A percentile compares a stretch with the other conserved stretches of the same genome.
Conservation (phyloP, 30 jellyfish, hydroid and myxozoan species). For the Aurelia aurita complex sp. Pacific region DNA sequence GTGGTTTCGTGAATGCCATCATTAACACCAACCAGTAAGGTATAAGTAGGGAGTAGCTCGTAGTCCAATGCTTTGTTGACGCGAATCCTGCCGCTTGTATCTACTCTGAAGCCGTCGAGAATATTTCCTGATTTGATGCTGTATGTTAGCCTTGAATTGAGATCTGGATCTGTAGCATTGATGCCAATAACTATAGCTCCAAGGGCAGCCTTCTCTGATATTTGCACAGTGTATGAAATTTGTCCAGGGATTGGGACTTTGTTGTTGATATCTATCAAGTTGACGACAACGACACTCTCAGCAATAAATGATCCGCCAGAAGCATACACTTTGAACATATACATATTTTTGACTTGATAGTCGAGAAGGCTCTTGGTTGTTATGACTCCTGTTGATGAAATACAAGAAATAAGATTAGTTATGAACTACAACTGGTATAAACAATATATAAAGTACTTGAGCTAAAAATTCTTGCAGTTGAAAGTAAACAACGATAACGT, state of each 20-base stretch:
- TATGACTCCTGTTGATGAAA: constrained; percentile 39
- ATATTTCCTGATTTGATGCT: constrained; percentile 70
- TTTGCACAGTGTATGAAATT: constrained; percentile 43
- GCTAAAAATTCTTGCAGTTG: too few relatives aligned
- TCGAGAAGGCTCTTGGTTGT: constrained; percentile 38
- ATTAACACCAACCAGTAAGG: constrained; percentile 55
- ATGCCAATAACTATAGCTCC: constrained; percentile 80
- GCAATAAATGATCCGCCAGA: constrained; percentile 33
- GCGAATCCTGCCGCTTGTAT: constrained; percentile 69
- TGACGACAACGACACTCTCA: constrained; percentile 55
- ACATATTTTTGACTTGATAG: constrained; percentile 51
- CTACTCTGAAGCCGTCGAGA: constrained; percentile 64
- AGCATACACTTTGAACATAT: constrained; percentile 66
- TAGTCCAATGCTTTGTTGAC: constrained; percentile 52
- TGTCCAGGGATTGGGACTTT: constrained; percentile 72
- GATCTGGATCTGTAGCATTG: constrained; percentile 76
- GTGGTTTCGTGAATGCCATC: constrained; percentile 72
- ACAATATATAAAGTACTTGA: too few relatives aligned
- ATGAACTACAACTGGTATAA: too few relatives aligned
- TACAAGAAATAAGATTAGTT: too few relatives aligned
- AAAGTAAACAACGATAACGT: too few relatives aligned
- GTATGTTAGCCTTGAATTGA: constrained; percentile 64
- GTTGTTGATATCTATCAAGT: constrained; percentile 83
- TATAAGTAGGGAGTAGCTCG: constrained; percentile 37
- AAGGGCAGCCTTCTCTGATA: constrained; percentile 68